Conservation (phyloP, 1,140 invertebrate species). For the Phymastichus coffea region DNA sequence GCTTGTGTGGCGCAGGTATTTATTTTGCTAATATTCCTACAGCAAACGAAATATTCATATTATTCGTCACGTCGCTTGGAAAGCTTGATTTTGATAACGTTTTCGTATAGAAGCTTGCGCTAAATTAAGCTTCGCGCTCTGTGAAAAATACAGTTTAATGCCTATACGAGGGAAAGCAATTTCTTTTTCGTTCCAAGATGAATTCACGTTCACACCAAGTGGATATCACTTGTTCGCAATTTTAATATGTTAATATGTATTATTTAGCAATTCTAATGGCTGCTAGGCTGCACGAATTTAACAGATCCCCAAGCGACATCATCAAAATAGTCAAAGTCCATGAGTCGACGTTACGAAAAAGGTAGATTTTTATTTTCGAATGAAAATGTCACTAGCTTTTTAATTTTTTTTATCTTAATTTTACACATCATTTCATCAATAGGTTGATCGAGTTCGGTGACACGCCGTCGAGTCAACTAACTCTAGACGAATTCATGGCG, state of each 20-base stretch:
- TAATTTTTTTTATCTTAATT: conserved; percentile 22
- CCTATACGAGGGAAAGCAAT: no score
- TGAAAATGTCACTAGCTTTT: conserved; percentile 1
- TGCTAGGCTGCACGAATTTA: conserved; percentile 89
- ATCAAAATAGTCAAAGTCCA: conserved; percentile 96
- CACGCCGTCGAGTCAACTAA: conserved; percentile 63
- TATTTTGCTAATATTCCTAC: conserved; percentile 26
- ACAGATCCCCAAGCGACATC: conserved; percentile 82
- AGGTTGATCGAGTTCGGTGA: conserved; percentile 91
- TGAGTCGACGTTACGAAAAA: conserved; percentile 88
- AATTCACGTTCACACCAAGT: background rate
- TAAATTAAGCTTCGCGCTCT: no score
- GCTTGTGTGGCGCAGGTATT: conserved; percentile 91
- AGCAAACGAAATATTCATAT: no score
- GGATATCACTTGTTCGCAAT: background rate
- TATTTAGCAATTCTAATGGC: conserved; percentile 79
- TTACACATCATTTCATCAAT: conserved; percentile 33
- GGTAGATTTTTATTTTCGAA: conserved; percentile 52
- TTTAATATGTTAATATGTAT: conserved; percentile 11
- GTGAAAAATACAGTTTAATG: no score
- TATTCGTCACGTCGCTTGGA: no score
- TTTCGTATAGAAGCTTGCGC: no score
- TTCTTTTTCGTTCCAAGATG: no score
- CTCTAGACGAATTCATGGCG: conserved; percentile 95
- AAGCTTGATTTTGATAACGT: no score